Percentiles rank a stretch among this genome's conserved stretches.
These are phyloP conservation scores for Leptopilina drosophilae DNA, from an alignment of 2,888 invertebrate genomes.

Conservation along the genomic window DNA sequence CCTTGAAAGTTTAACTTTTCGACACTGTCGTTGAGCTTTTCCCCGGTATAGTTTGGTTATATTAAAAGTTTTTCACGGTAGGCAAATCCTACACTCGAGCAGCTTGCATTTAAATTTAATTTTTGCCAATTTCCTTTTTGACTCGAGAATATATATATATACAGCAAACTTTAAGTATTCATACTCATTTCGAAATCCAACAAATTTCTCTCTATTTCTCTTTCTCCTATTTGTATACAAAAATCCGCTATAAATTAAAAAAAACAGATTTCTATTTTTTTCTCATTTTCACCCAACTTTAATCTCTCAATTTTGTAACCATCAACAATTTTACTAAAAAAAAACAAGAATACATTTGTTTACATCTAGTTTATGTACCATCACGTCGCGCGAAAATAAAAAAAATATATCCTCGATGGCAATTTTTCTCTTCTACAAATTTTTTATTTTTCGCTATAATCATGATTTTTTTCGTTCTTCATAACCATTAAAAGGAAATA, in stretches of 20 bases:
- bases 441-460: neutral
- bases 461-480: neutral
- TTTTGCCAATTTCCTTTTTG: neutral
- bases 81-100: slow-evolving; percentile 34
- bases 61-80: slow-evolving; percentile 25
- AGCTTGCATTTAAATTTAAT: slow-evolving; percentile 30
- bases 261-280: neutral
- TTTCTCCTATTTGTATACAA: neutral
- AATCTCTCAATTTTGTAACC: slow-evolving; percentile 1
- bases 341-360: slow-evolving; percentile 13
- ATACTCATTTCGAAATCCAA: neutral
- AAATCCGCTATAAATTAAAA: too few species aligned
- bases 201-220: neutral
- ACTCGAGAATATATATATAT: neutral
- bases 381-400: neutral
- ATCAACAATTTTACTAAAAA: slow-evolving; percentile 1
- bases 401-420: neutral
- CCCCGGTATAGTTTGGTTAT: slow-evolving; percentile 26
- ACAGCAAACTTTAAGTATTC: neutral
- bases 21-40: slow-evolving; percentile 25
- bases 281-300: slow-evolving; percentile 5
- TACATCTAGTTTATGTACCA: slow-evolving; percentile 32
- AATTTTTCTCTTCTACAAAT: slow-evolving; percentile 20
- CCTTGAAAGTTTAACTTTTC: slow-evolving; percentile 19
- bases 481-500: slow-evolving; percentile 17